Evolutionary conservation across 2,888 invertebrate species (phyloP).

Genomic region (Campopleginae sp.): DNA sequence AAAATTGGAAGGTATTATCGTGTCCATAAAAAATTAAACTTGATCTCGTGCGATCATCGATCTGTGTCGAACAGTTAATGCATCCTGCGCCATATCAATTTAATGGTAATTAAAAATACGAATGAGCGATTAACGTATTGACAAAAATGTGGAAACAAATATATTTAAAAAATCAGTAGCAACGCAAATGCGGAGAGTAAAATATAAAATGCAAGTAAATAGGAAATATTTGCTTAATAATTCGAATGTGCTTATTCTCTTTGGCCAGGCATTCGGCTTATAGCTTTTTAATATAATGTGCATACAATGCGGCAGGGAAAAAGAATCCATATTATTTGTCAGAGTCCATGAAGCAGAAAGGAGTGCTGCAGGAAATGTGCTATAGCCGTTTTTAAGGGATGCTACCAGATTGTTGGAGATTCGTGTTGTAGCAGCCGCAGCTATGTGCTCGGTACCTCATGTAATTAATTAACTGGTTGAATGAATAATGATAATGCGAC

Average conservation of each 20-base stretch:
- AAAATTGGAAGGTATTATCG: neutral
- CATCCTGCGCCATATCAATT: neutral
- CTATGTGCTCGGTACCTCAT: constrained; percentile 19
- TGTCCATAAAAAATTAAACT: neutral
- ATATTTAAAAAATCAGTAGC: neutral
- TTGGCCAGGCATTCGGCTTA: neutral
- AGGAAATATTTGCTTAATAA: constrained; percentile 18
- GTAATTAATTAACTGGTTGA: constrained; percentile 63
- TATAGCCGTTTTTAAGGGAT: constrained; percentile 49
- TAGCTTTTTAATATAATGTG: neutral
- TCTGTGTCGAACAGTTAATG: neutral
- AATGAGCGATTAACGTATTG: neutral
- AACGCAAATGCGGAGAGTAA: neutral
- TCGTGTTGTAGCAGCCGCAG: constrained; percentile 25
- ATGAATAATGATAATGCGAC: constrained; percentile 71
- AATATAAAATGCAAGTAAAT: neutral
- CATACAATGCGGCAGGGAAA: neutral
- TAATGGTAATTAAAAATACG: neutral
- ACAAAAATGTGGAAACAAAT: neutral
- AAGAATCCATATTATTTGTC: neutral
- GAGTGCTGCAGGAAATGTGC: neutral
- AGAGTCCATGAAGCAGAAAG: neutral
- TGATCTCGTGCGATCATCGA: neutral
- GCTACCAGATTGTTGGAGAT: constrained; percentile 29
- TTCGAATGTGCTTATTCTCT: neutral